Evolutionary conservation across 2,888 invertebrate genomes (phyloP).

Genomic region (Sphaerophoria taeniata): DNA sequence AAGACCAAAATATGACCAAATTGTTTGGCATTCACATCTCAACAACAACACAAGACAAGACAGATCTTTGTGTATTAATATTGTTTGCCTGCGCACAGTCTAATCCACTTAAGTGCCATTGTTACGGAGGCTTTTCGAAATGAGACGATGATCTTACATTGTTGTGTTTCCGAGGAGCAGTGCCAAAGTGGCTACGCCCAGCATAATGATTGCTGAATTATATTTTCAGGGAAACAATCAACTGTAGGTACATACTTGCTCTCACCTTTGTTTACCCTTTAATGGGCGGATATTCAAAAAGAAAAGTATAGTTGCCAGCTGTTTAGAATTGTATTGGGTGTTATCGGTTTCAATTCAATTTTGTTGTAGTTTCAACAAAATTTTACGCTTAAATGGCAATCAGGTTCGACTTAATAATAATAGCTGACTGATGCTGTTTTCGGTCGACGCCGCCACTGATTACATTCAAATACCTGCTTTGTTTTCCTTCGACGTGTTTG

Average conservation of each 20-base stretch:
- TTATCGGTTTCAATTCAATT: neutral
- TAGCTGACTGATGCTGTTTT: conserved; percentile 34
- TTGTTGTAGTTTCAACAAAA: neutral
- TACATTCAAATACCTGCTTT: conserved; percentile 66
- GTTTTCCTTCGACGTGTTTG: conserved; percentile 42
- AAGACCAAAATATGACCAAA: conserved; percentile 31
- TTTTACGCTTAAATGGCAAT: neutral
- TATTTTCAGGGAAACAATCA: conserved; percentile 65
- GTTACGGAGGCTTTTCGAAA: conserved; percentile 40
- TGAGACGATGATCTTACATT: conserved; percentile 46
- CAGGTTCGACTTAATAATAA: conserved; percentile 8
- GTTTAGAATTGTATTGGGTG: neutral
- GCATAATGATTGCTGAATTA: conserved; percentile 25
- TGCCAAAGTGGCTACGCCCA: conserved; percentile 69
- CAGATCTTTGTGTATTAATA: conserved; percentile 37
- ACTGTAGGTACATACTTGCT: conserved; percentile 59
- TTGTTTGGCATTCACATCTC: conserved; percentile 36
- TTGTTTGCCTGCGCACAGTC: conserved; percentile 43
- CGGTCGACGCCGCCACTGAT: conserved; percentile 8
- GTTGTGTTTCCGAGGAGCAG: conserved; percentile 42
- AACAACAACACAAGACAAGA: conserved; percentile 23
- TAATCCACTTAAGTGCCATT: conserved; percentile 63
- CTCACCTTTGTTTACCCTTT: conserved; percentile 70
- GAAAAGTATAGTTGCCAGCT: conserved; percentile 1
- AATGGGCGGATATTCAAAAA: conserved; percentile 44